Evolutionary conservation across 2,797 vertebrate species (phyloP).

Genomic region (Neolamprologus multifasciatus): DNA sequence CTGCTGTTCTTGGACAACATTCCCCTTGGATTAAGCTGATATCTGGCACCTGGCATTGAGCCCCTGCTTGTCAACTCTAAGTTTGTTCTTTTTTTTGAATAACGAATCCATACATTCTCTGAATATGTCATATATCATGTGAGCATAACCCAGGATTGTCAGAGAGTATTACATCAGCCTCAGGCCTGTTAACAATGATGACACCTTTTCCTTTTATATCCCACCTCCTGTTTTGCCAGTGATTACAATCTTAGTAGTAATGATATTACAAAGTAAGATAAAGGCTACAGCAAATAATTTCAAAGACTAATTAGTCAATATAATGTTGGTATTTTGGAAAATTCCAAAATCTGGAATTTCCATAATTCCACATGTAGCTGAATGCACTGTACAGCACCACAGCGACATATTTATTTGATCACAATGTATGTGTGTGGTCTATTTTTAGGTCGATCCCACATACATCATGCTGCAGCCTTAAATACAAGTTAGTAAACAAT

Average conservation of each 20-base stretch:
- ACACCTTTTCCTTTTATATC: slow-evolving; percentile 13
- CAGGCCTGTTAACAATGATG: slow-evolving; percentile 19
- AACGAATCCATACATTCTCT: slow-evolving; percentile 17
- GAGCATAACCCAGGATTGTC: not conserved
- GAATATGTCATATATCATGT: not conserved
- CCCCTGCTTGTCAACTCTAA: slow-evolving; percentile 24
- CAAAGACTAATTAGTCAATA: not conserved
- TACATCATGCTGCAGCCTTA: not conserved
- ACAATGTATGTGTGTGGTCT: not conserved
- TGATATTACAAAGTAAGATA: not conserved
- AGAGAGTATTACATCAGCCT: slow-evolving; percentile 24
- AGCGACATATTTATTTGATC: not conserved
- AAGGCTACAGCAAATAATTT: not conserved
- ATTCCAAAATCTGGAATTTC: not conserved
- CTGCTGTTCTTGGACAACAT: slow-evolving; percentile 60
- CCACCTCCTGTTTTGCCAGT: not conserved
- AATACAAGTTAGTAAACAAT: not conserved
- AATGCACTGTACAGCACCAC: not conserved
- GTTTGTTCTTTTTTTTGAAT: slow-evolving; percentile 33
- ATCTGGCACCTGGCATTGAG: slow-evolving; percentile 49
- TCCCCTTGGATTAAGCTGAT: slow-evolving; percentile 61
- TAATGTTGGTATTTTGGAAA: not conserved
- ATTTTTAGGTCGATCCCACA: not conserved
- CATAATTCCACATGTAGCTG: not conserved
- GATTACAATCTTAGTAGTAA: not conserved